These are phyloP conservation scores for Acyrthosiphon pisum DNA, from an alignment of 1,140 invertebrate species.

Conservation along the genomic window DNA sequence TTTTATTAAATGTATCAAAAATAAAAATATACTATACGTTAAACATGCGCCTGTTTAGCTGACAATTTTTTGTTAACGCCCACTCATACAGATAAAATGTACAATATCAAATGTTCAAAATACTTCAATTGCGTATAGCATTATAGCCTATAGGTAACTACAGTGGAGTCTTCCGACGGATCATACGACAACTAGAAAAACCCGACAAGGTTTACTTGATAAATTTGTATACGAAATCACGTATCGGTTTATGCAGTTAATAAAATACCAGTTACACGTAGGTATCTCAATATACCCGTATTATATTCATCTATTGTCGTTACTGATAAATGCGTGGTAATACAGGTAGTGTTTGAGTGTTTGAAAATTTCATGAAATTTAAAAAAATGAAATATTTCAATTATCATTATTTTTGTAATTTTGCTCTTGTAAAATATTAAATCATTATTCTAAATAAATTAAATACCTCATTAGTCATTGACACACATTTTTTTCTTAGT, in stretches of 20 bases:
- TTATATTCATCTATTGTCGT: background rate
- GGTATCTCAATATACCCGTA: background rate
- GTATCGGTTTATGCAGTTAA: background rate
- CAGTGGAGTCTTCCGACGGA: background rate
- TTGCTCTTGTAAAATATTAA: no score
- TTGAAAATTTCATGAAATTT: no score
- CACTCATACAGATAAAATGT: background rate
- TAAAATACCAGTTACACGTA: background rate
- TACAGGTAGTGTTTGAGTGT: no score
- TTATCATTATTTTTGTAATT: no score
- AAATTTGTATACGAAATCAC: background rate
- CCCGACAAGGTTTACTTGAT: background rate
- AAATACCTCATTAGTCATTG: no score
- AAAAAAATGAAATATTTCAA: no score
- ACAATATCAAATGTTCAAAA: background rate
- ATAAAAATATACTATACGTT: background rate
- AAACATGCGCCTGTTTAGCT: background rate
- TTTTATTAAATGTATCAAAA: background rate
- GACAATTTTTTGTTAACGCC: background rate
- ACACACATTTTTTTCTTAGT: no score
- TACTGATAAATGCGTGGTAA: background rate
- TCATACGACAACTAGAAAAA: background rate
- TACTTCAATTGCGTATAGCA: no score
- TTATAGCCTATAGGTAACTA: background rate
- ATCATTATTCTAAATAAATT: no score